These are phyloP conservation scores for Cyclargus thomasi DNA, from an alignment of 1,140 invertebrate genomes.

Conservation along the genomic window DNA sequence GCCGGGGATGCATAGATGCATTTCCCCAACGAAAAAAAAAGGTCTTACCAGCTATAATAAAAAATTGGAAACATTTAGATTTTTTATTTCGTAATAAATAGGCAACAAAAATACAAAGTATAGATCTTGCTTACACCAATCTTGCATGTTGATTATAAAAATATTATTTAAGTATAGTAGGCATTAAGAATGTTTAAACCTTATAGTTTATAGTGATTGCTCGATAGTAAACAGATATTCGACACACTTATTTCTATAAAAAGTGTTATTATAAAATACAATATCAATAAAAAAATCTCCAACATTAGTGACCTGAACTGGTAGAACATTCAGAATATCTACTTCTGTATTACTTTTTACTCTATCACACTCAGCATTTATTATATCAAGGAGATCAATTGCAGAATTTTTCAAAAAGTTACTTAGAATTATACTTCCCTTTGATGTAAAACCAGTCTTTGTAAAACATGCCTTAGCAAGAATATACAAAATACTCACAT, in stretches of 20 bases:
- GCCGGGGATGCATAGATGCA: too few species aligned
- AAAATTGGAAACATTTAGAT: constrained; percentile 45
- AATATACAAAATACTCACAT: constrained; percentile 61
- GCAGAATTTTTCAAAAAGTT: constrained; percentile 47
- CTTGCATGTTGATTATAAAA: constrained; percentile 32
- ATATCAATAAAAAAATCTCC: constrained; percentile 61
- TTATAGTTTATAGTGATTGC: constrained; percentile 52
- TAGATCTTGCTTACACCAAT: constrained; percentile 13
- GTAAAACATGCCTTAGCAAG: constrained; percentile 57
- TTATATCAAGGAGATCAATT: constrained; percentile 40
- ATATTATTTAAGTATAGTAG: constrained; percentile 32
- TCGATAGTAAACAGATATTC: constrained; percentile 54
- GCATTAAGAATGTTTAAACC: constrained; percentile 34
- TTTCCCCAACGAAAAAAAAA: too few species aligned
- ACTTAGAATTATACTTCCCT: constrained; percentile 45
- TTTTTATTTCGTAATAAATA: constrained; percentile 40
- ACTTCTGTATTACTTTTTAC: constrained; percentile 38
- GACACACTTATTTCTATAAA: constrained; percentile 63
- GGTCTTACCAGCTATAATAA: too few species aligned
- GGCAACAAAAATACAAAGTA: constrained; percentile 36
- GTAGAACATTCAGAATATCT: constrained; percentile 54
- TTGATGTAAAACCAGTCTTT: constrained; percentile 52
- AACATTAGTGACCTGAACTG: constrained; percentile 53
- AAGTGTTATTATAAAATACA: constrained; percentile 66
- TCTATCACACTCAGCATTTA: constrained; percentile 50